These are phyloP conservation scores for Myripristis murdjan DNA, from an alignment of 2,797 vertebrate genomes.

Conservation along the genomic window DNA sequence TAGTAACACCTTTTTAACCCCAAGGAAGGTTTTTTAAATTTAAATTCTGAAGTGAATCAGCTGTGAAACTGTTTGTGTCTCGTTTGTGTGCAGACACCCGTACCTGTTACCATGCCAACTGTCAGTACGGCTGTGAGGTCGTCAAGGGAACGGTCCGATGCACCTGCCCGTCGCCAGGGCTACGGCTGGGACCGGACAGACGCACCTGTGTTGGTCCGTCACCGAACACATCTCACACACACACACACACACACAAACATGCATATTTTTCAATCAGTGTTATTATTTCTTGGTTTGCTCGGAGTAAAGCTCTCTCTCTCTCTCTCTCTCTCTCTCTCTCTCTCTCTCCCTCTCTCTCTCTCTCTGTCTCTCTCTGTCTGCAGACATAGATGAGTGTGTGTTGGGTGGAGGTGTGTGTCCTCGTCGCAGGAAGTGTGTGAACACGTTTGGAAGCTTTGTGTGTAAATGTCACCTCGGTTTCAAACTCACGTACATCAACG, in stretches of 20 bases:
- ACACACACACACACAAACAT: no score
- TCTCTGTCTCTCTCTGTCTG: neutral
- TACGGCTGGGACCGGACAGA: conserved; percentile 90
- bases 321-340: neutral
- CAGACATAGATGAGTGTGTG: conserved; percentile 93
- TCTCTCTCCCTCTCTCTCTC: neutral
- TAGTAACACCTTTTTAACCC: no score
- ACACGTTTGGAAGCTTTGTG: conserved; percentile 95
- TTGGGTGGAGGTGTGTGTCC: conserved; percentile 87
- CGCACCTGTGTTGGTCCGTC: conserved; percentile 91
- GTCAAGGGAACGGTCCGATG: conserved; percentile 91
- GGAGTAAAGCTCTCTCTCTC: neutral
- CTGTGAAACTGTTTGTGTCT: conserved; percentile 3
- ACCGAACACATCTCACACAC: no score
- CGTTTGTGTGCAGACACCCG: conserved; percentile 77
- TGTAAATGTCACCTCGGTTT: conserved; percentile 94
- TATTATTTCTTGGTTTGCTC: neutral
- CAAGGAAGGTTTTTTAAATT: no score
- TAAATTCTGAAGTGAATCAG: no score
- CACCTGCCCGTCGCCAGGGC: conserved; percentile 93
- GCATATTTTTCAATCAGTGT: no score
- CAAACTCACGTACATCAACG: conserved; percentile 89
- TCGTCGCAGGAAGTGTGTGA: conserved; percentile 90
- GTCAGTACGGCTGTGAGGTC: conserved; percentile 94
- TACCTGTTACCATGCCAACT: conserved; percentile 93